phyloP scores from a whole-genome alignment of 2,888 invertebrate species.

The Chymomyza caudatula region DNA sequence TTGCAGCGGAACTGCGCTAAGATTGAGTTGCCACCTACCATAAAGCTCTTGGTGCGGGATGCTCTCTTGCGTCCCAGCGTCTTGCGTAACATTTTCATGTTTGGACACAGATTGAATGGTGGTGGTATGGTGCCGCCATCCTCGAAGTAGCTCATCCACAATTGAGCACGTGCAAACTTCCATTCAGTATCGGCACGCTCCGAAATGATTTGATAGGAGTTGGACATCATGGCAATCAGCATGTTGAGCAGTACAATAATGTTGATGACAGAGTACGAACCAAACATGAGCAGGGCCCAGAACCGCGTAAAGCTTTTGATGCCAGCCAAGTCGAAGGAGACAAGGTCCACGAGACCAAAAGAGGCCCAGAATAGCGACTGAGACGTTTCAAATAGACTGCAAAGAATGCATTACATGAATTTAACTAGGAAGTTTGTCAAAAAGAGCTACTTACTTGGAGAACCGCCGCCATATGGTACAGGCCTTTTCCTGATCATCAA shows the following conservation, averaged over 20 bases:
- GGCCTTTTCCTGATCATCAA: slow-evolving; percentile 89
- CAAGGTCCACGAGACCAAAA: slow-evolving; percentile 96
- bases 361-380: slow-evolving; percentile 99
- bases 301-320: slow-evolving; percentile 97
- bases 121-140: slow-evolving; percentile 94
- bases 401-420: slow-evolving; percentile 60
- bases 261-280: slow-evolving; percentile 97
- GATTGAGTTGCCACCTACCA: slow-evolving; percentile 78
- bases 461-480: slow-evolving; percentile 93
- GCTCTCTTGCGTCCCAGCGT: slow-evolving; percentile 78
- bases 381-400: slow-evolving; percentile 96
- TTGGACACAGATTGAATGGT: slow-evolving; percentile 96
- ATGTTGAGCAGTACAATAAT: slow-evolving; percentile 97
- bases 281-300: slow-evolving; percentile 98
- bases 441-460: slow-evolving; percentile 84
- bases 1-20: slow-evolving; percentile 11
- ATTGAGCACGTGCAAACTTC: slow-evolving; percentile 96
- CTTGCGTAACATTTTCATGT: slow-evolving; percentile 84
- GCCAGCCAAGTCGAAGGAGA: slow-evolving; percentile 95
- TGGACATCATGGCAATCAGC: slow-evolving; percentile 99
- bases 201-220: slow-evolving; percentile 98
- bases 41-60: slow-evolving; percentile 81
- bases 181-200: slow-evolving; percentile 97
- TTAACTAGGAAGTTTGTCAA: not conserved
- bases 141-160: slow-evolving; percentile 99